phyloP scores from a whole-genome alignment of 2,797 vertebrate genomes.

The Gallinago solitaria region DNA sequence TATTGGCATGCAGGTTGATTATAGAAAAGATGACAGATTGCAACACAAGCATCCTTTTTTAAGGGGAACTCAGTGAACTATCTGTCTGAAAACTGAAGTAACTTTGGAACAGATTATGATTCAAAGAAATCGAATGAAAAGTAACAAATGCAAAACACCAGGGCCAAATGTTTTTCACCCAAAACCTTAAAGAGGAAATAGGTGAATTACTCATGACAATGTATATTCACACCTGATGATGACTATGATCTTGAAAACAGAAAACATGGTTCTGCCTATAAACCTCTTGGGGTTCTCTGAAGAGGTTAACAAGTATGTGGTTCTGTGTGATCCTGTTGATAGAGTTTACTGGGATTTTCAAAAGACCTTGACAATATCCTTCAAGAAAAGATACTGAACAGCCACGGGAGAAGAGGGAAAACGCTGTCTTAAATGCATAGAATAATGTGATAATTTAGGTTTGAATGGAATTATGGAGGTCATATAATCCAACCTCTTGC shows the following conservation, averaged over 20 bases:
- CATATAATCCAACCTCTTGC: background rate
- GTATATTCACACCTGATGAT: background rate
- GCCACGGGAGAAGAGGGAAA: background rate
- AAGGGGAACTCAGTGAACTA: background rate
- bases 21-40: background rate
- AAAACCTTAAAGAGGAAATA: background rate
- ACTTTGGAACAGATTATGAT: background rate
- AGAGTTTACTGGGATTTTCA: background rate
- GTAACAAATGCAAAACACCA: background rate
- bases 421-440: background rate
- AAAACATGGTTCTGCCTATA: background rate
- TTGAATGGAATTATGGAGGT: background rate
- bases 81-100: background rate
- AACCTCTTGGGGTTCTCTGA: background rate
- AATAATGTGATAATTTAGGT: background rate
- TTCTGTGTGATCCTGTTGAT: background rate
- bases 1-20: background rate
- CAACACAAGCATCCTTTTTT: background rate
- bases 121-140: background rate
- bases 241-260: background rate
- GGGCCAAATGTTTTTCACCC: background rate
- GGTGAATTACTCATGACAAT: background rate
- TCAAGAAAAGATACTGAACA: background rate
- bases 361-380: background rate
- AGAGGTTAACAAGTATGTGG: background rate